A percentile compares a stretch with the other conserved stretches of the same genome.
phyloP scores from a whole-genome alignment of 2,888 invertebrate genomes.

The Latrodectus hesperus region DNA sequence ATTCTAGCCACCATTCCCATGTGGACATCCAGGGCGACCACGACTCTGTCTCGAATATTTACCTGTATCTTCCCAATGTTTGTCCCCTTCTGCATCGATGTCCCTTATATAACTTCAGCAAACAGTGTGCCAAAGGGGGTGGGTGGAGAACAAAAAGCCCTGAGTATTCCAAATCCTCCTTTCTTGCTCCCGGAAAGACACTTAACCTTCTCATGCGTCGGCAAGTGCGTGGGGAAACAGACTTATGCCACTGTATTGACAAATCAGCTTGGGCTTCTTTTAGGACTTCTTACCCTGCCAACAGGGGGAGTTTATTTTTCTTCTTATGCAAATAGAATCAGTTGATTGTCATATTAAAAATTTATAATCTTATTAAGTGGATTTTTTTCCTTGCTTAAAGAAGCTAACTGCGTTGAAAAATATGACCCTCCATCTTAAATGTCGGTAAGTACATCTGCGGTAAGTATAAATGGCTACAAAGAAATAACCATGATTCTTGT shows the following conservation, averaged over 20 bases:
- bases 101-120: constrained; percentile 47
- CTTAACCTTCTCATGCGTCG: constrained; percentile 4
- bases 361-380: too few relatives aligned
- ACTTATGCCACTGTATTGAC: background rate
- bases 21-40: background rate
- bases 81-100: constrained; percentile 62
- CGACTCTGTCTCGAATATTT: constrained; percentile 42
- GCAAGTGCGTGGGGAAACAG: background rate
- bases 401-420: too few relatives aligned
- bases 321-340: too few relatives aligned
- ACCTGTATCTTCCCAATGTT: constrained; percentile 33
- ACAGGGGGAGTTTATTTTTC: too few relatives aligned
- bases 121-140: constrained; percentile 21
- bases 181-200: background rate
- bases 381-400: too few relatives aligned
- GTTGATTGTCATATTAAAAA: too few relatives aligned
- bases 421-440: too few relatives aligned
- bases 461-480: too few relatives aligned
- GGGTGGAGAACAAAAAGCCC: background rate
- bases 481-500: too few relatives aligned
- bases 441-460: too few relatives aligned
- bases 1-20: background rate
- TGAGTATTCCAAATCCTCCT: constrained; percentile 18
- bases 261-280: background rate
- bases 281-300: too few relatives aligned